Evolutionary conservation across 2,888 invertebrate genomes (phyloP), one percentile per base, ranked within the genome.

Genomic region (Brenthis hecate): DNA sequence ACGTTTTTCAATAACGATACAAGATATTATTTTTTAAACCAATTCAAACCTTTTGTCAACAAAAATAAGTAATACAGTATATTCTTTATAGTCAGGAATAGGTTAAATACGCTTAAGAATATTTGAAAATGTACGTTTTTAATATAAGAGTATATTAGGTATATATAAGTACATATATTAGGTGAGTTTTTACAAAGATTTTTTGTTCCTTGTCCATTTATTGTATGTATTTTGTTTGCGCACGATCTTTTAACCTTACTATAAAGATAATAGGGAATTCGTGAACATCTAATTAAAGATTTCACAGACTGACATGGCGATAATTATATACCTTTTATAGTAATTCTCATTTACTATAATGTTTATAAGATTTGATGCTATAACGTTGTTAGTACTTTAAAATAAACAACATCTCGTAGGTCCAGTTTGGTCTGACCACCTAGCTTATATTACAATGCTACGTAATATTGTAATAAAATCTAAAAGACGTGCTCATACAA

Each of bases 201-300:
- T 86, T 81, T 79, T 80, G 73, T 70, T 86, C 86, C 86, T 81
- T 69, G 74, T 78, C 73, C 69, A 75, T 71, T 53, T 63, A 63
- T 75, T 74, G 69, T 76, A 71, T 67, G 70, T 76, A 72, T 67
- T 66, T 71, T 73, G 67, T 66, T 70, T 66, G 65, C 66, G 66
- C 81, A 82, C 83, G 84, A 82, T 76, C 75, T 74, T 72, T 64
- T 62, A 71, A 69, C 75, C 76, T 76, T 73, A 72, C 79, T 76
- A 71, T 73, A 74, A 73, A 68, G 72, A 74, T 81, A 83, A 85
- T 83, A 80, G 78, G 73, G 69, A 77, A 77, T 78, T 86, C 86
- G 86, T 87, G 86, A 81, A 78, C 75, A 71, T 48, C 74, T 82
- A 81, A 86, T 86, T 81, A 84, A 73, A 80, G 74, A 78, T 83